A percentile compares a stretch with the other conserved stretches of the same genome.
Evolutionary conservation across 1,140 invertebrate species (phyloP).

Genomic region (Brachionus calyciflorus): DNA sequence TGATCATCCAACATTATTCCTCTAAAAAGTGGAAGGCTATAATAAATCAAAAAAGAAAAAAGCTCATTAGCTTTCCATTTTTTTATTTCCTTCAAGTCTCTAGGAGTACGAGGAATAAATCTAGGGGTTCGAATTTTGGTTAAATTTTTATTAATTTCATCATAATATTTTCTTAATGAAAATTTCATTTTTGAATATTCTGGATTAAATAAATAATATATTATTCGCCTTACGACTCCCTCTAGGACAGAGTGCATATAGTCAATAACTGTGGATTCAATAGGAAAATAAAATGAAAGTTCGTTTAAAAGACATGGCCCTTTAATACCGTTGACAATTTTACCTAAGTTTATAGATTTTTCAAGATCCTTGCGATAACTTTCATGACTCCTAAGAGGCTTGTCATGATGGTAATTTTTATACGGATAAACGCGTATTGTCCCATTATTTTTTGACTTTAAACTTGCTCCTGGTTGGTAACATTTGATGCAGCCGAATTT

Average conservation of each 20-base stretch:
- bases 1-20: background rate
- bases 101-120: background rate
- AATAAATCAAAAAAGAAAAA: background rate
- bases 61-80: conserved; percentile 10
- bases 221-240: background rate
- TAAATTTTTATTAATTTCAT: background rate
- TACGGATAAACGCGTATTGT: background rate
- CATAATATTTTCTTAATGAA: background rate
- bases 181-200: background rate
- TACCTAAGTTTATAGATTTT: background rate
- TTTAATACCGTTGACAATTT: background rate
- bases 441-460: background rate
- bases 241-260: background rate
- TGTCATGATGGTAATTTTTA: conserved; percentile 1
- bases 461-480: background rate
- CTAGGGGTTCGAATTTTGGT: background rate
- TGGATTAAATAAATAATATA: background rate
- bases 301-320: background rate
- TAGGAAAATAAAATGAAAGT: background rate
- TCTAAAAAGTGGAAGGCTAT: background rate
- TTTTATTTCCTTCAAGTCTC: background rate
- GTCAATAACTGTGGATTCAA: background rate
- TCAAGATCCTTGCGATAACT: background rate
- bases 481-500: background rate
- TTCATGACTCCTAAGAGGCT: background rate